phyloP scores from a whole-genome alignment of 1,140 invertebrate genomes.

The Atta texana region DNA sequence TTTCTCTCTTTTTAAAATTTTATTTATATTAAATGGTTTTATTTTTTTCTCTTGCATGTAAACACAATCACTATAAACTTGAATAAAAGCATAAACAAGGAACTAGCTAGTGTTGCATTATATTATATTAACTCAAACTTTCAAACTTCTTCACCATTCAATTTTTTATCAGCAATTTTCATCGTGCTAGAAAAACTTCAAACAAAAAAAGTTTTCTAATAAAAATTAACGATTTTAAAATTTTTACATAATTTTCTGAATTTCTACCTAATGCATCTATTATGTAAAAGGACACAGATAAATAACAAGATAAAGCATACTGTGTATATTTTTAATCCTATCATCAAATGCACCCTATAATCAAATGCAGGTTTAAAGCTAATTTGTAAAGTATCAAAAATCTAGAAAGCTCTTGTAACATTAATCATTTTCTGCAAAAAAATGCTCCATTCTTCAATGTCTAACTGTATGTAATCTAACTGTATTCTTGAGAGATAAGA shows the following conservation, averaged over 20 bases:
- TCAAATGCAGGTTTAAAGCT: neutral
- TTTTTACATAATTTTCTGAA: neutral
- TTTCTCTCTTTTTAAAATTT: too few species aligned
- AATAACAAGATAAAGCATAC: neutral
- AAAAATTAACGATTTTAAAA: neutral
- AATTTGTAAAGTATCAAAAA: slow-evolving; percentile 3
- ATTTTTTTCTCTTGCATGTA: neutral
- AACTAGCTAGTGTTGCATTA: neutral
- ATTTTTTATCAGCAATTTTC: slow-evolving; percentile 10
- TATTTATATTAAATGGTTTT: slow-evolving; percentile 7
- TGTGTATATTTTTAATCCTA: neutral
- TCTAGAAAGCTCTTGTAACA: neutral
- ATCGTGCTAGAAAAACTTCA: neutral
- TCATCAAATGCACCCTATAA: slow-evolving; percentile 5
- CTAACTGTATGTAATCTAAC: neutral
- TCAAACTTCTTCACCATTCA: neutral
- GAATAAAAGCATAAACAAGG: neutral
- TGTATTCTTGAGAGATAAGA: neutral
- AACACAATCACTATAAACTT: neutral
- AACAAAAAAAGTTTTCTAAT: slow-evolving; percentile 9
- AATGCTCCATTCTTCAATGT: neutral
- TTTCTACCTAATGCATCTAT: neutral
- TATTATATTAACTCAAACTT: slow-evolving; percentile 1
- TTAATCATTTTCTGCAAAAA: neutral
- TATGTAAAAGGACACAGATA: neutral